These are phyloP conservation scores for Procambarus virginalis DNA, from an alignment of 1,140 invertebrate genomes.

Conservation along the genomic window DNA sequence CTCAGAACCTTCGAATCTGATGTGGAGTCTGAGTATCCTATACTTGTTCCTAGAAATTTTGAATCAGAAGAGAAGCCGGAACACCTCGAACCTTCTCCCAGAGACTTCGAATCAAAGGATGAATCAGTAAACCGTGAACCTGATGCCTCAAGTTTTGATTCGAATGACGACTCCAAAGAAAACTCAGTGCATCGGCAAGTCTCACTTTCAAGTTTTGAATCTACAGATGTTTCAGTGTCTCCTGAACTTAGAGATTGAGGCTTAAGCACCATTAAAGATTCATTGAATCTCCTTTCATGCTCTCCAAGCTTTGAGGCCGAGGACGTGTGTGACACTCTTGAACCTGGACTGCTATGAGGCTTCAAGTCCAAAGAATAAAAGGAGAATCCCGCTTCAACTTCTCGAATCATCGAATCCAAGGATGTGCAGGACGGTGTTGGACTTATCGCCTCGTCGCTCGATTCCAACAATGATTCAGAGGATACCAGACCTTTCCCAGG, in stretches of 20 bases:
- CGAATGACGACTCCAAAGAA: background rate
- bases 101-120: background rate
- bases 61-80: background rate
- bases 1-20: background rate
- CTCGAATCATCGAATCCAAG: background rate
- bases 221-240: background rate
- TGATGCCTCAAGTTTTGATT: background rate
- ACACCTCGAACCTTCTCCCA: background rate
- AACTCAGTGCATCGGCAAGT: background rate
- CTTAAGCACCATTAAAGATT: background rate
- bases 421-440: background rate
- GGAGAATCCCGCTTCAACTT: background rate
- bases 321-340: background rate
- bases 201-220: background rate
- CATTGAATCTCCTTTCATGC: background rate
- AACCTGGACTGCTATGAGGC: background rate
- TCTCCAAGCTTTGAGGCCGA: background rate
- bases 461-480: background rate
- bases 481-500: background rate
- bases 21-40: background rate
- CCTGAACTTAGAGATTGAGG: background rate
- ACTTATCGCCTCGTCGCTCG: background rate
- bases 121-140: background rate
- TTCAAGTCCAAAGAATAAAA: background rate
- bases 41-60: background rate